Conservation (phyloP, 2,888 invertebrate species). For the Heliconius ismenius region DNA sequence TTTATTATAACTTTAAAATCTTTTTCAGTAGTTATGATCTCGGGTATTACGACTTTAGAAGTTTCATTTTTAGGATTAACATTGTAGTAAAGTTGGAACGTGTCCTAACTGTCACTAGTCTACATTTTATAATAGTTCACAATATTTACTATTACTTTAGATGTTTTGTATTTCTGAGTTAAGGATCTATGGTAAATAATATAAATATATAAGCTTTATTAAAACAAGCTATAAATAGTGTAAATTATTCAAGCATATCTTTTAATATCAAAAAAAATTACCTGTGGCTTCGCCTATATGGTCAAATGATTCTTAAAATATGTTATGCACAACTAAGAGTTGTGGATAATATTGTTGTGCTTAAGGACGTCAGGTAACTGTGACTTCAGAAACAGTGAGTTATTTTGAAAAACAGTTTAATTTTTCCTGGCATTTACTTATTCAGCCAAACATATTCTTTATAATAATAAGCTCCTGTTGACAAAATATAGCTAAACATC, state of each 20-base stretch:
- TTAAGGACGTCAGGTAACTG: too few relatives aligned
- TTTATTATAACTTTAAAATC: not conserved
- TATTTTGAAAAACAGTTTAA: too few relatives aligned
- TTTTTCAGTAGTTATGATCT: conserved; percentile 6
- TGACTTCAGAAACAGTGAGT: too few relatives aligned
- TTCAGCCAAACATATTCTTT: not conserved
- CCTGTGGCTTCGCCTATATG: too few relatives aligned
- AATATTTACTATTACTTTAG: not conserved
- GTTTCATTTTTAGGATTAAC: conserved; percentile 10
- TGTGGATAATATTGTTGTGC: too few relatives aligned
- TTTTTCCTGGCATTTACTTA: too few relatives aligned
- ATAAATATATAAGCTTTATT: not conserved
- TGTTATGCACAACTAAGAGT: too few relatives aligned
- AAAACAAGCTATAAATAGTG: not conserved
- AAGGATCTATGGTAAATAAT: not conserved
- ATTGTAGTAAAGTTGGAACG: not conserved
- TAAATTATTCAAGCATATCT: not conserved
- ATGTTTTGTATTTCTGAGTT: not conserved
- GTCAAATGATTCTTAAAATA: too few relatives aligned
- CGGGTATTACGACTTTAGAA: conserved; percentile 7
- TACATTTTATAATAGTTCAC: too few relatives aligned
- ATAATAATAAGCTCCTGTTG: not conserved
- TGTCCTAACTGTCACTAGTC: not conserved
- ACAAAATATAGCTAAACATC: conserved; percentile 4
- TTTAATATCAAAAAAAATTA: not conserved